These are phyloP conservation scores for Agriopis marginaria DNA, from an alignment of 2,888 invertebrate species.

Conservation along the genomic window DNA sequence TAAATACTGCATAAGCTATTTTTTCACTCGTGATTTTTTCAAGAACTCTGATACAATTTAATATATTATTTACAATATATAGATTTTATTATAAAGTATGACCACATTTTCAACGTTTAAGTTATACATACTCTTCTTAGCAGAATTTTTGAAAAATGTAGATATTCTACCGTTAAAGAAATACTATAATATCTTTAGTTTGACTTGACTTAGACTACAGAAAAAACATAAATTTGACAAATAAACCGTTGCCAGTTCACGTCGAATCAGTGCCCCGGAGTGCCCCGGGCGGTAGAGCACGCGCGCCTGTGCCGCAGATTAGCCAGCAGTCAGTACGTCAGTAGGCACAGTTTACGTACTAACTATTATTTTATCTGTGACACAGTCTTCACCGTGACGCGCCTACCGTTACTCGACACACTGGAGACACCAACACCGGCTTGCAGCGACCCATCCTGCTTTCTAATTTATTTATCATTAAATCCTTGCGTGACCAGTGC, in stretches of 20 bases:
- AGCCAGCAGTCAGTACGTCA: slow-evolving; percentile 13
- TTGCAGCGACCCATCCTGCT: slow-evolving; percentile 55
- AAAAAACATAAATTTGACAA: slow-evolving; percentile 34
- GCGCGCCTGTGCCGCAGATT: slow-evolving; percentile 45
- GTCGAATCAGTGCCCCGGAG: neutral
- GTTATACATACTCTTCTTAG: too few species aligned
- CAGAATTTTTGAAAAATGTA: too few species aligned
- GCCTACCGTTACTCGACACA: slow-evolving; percentile 78
- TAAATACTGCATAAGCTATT: neutral
- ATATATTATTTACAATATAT: too few species aligned
- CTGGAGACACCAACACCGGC: slow-evolving; percentile 48
- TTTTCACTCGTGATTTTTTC: slow-evolving; percentile 3
- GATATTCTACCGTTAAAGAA: too few species aligned
- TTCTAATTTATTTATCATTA: slow-evolving; percentile 63
- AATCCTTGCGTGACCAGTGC: slow-evolving; percentile 47
- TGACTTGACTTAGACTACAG: too few species aligned
- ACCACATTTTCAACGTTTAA: too few species aligned
- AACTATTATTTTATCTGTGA: slow-evolving; percentile 4
- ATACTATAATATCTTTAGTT: too few species aligned
- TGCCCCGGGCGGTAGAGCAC: slow-evolving; percentile 43
- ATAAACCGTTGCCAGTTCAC: slow-evolving; percentile 32
- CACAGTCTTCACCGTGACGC: slow-evolving; percentile 55
- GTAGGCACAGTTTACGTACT: neutral
- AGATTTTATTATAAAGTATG: too few species aligned
- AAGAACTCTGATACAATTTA: neutral